Percentiles rank a stretch among this genome's conserved stretches.
Conservation (phyloP, 2,888 invertebrate species). For the Apomyelois bistriatella region DNA sequence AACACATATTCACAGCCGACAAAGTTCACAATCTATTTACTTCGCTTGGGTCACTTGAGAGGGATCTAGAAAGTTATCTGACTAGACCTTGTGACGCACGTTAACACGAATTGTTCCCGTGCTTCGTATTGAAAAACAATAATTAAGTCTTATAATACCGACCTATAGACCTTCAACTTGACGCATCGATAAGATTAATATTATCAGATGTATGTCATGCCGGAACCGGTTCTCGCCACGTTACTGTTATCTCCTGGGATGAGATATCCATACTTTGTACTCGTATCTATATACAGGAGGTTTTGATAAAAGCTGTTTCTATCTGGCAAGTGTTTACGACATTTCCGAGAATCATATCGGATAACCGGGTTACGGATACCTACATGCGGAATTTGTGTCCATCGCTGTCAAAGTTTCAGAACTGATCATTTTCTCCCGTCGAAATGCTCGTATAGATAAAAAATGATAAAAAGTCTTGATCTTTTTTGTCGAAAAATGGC, state of each 20-base stretch:
- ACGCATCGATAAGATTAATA: not conserved
- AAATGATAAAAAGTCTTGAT: too few species aligned
- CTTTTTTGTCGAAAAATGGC: too few species aligned
- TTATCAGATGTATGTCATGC: slow-evolving; percentile 9
- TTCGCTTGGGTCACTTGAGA: slow-evolving; percentile 40
- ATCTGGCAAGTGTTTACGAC: too few species aligned
- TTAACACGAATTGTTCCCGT: slow-evolving; percentile 40
- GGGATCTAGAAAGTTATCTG: slow-evolving; percentile 37
- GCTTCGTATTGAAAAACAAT: slow-evolving; percentile 32
- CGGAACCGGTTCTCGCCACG: not conserved
- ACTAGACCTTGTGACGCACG: slow-evolving; percentile 40
- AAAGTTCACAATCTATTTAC: slow-evolving; percentile 22
- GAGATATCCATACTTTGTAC: not conserved
- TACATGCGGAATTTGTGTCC: too few species aligned
- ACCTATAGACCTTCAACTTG: slow-evolving; percentile 11
- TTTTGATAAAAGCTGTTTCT: not conserved
- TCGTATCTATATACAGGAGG: not conserved
- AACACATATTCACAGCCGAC: not conserved
- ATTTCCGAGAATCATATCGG: too few species aligned
- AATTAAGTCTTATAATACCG: slow-evolving; percentile 13
- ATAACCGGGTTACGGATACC: too few species aligned
- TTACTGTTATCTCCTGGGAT: not conserved
- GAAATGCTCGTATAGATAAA: too few species aligned
- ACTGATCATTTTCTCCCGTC: too few species aligned
- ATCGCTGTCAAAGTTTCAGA: too few species aligned